phyloP scores from a whole-genome alignment of 2,113 vertebrate species.

The Nothocercus nigrocapillus region DNA sequence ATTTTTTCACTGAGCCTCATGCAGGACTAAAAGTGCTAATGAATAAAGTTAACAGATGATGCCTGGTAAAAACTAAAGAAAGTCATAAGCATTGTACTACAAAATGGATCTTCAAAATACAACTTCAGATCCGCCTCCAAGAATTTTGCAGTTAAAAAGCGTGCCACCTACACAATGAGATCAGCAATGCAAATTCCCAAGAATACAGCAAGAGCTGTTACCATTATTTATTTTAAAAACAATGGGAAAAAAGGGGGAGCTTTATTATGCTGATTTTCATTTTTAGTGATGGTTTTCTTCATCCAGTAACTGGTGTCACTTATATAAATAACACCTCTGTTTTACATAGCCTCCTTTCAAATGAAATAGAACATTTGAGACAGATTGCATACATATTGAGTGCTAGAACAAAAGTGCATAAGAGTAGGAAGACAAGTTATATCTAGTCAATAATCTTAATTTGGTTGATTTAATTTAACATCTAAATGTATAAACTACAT shows the following conservation, averaged over 20 bases:
- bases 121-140: not conserved
- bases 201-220: accelerated
- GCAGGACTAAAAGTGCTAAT: not conserved
- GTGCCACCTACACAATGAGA: accelerated
- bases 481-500: not conserved
- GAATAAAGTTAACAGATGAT: not conserved
- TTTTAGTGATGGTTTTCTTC: not conserved
- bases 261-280: not conserved
- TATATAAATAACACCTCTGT: not conserved
- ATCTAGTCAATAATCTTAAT: not conserved
- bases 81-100: accelerated
- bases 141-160: not conserved
- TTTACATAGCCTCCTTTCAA: not conserved
- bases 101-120: not conserved
- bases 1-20: not conserved
- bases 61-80: not conserved
- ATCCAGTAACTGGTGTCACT: not conserved
- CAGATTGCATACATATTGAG: not conserved
- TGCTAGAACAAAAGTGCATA: not conserved
- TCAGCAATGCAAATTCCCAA: not conserved
- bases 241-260: not conserved
- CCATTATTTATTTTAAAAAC: not conserved
- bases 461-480: not conserved
- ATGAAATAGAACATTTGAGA: not conserved
- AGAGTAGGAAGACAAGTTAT: not conserved